Evolutionary conservation across 2,797 vertebrate genomes (phyloP).

Genomic region (Girardinus metallicus): DNA sequence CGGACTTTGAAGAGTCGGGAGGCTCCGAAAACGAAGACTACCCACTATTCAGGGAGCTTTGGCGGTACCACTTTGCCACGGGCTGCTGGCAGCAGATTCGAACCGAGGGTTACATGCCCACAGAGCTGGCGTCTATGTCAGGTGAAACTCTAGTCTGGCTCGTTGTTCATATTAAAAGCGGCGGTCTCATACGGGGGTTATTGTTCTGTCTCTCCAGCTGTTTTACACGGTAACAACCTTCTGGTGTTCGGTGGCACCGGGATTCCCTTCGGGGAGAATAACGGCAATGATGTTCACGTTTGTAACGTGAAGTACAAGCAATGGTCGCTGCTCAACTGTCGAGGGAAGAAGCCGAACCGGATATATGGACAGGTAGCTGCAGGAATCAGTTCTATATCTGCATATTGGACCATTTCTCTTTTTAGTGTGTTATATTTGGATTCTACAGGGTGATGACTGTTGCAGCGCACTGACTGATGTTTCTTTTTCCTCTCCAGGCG

Average conservation of each 20-base stretch:
- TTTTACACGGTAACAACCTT: conserved; percentile 96
- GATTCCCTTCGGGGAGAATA: conserved; percentile 98
- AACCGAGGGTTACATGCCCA: conserved; percentile 97
- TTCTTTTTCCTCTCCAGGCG: conserved; percentile 59
- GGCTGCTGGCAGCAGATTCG: conserved; percentile 96
- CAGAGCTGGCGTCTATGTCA: conserved; percentile 98
- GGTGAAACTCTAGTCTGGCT: conserved; percentile 71
- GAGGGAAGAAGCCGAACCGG: conserved; percentile 95
- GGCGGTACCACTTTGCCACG: conserved; percentile 96
- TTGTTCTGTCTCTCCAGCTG: conserved; percentile 79
- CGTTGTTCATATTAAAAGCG: too few relatives aligned
- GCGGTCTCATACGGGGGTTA: too few relatives aligned
- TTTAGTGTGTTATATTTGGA: background rate
- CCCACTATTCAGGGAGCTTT: conserved; percentile 96
- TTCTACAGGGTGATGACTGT: background rate
- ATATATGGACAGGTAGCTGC: conserved; percentile 94
- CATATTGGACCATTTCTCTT: background rate
- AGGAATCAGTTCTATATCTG: background rate
- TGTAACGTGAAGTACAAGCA: conserved; percentile 97
- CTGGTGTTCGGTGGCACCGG: conserved; percentile 98
- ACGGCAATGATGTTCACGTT: conserved; percentile 95
- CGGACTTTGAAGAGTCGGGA: conserved; percentile 95
- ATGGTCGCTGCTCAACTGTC: conserved; percentile 95
- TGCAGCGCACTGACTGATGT: background rate
- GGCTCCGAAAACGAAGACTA: conserved; percentile 96